phyloP scores from a whole-genome alignment of 1,140 invertebrate genomes.

The Mylabris phalerata region DNA sequence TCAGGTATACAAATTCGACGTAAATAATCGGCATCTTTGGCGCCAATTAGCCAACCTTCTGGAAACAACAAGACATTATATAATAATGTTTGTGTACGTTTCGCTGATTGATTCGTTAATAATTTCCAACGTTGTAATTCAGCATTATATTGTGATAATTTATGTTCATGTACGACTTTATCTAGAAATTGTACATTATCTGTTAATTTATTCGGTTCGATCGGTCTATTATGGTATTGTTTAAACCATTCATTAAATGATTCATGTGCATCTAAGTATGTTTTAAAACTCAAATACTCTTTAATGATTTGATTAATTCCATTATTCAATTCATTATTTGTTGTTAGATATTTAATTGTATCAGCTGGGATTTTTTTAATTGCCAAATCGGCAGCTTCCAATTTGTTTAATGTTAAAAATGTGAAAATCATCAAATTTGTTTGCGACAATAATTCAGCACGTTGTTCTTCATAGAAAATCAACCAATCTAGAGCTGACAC shows the following conservation, averaged over 20 bases:
- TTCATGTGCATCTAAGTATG: constrained; percentile 77
- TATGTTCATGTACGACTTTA: constrained; percentile 80
- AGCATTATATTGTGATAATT: constrained; percentile 64
- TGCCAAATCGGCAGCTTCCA: constrained; percentile 61
- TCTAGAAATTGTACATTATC: constrained; percentile 72
- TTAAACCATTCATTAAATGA: constrained; percentile 85
- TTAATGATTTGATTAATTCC: constrained; percentile 55
- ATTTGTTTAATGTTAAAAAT: constrained; percentile 62
- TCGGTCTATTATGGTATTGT: constrained; percentile 71
- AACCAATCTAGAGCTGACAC: constrained; percentile 87
- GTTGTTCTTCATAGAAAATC: constrained; percentile 68
- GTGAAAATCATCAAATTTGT: constrained; percentile 82
- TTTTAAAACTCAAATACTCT: constrained; percentile 71
- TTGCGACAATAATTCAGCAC: constrained; percentile 73
- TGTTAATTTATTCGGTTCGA: constrained; percentile 50
- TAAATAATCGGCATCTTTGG: constrained; percentile 49
- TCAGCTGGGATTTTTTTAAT: constrained; percentile 62
- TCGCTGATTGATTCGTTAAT: constrained; percentile 43
- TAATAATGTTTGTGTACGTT: constrained; percentile 62
- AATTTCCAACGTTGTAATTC: constrained; percentile 74
- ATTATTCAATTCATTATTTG: constrained; percentile 46
- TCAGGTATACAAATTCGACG: constrained; percentile 78
- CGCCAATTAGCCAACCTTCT: constrained; percentile 81
- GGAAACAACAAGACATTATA: constrained; percentile 87
- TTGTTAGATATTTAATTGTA: constrained; percentile 54